Percentiles rank a stretch among this genome's conserved stretches.
Evolutionary conservation across 2,113 vertebrate species (phyloP).

Genomic region (Panthera leo): DNA sequence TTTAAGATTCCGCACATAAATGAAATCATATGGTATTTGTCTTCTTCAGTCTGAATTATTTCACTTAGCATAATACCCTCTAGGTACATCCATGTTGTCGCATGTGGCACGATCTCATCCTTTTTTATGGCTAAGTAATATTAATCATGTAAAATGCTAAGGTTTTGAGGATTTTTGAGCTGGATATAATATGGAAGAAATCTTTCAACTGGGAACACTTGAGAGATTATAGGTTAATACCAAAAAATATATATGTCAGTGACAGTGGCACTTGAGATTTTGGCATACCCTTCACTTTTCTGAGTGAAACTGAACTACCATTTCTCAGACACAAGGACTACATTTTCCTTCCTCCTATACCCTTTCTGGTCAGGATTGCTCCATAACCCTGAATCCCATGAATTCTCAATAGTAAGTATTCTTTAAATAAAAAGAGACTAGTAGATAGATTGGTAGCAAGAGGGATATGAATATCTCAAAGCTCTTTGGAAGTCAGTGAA

Average conservation of each 20-base stretch:
- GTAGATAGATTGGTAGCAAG: not conserved
- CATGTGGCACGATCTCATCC: not conserved
- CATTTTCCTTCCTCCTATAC: not conserved
- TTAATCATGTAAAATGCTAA: not conserved
- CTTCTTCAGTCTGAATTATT: not conserved
- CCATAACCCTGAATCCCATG: not conserved
- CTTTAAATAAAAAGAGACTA: conserved; percentile 7
- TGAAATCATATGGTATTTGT: not conserved
- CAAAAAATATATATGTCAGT: not conserved
- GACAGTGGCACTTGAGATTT: not conserved
- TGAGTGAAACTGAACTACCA: not conserved
- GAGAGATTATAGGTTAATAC: not conserved
- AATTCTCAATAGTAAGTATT: not conserved
- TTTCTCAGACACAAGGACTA: not conserved
- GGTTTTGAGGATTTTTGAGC: not conserved
- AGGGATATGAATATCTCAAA: not conserved
- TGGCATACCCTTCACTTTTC: conserved; percentile 7
- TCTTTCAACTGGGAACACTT: not conserved
- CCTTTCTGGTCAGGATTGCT: not conserved
- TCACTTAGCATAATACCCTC: not conserved
- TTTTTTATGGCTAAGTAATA: not conserved
- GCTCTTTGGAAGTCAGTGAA: not conserved
- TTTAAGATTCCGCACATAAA: not conserved
- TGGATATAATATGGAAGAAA: not conserved
- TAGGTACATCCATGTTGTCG: not conserved